phyloP scores from a whole-genome alignment of 2,113 vertebrate genomes.

The Dicaeum eximium region DNA sequence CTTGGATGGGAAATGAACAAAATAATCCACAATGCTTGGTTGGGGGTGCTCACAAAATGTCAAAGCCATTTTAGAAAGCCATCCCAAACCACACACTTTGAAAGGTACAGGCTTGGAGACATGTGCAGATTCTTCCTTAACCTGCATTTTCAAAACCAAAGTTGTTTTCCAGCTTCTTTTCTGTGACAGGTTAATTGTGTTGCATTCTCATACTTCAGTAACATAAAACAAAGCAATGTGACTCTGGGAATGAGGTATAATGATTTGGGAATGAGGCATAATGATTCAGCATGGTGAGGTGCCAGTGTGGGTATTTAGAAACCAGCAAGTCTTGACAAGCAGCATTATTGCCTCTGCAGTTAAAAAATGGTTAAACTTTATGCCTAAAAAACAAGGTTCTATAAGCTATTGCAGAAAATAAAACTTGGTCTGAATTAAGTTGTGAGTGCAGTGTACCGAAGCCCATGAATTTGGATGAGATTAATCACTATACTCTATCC shows the following conservation, averaged over 20 bases:
- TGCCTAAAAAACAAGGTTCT: background rate
- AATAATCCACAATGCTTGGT: constrained; percentile 49
- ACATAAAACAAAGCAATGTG: background rate
- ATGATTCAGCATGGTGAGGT: background rate
- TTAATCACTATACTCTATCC: background rate
- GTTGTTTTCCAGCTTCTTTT: constrained; percentile 55
- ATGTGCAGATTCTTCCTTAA: constrained; percentile 45
- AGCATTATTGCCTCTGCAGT: background rate
- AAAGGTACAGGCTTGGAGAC: constrained; percentile 27
- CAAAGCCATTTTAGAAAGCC: constrained; percentile 50
- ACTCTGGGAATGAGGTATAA: background rate
- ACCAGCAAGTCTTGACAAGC: background rate
- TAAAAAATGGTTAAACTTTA: background rate
- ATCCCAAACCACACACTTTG: constrained; percentile 21
- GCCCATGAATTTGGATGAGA: background rate
- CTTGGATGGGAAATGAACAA: constrained; percentile 56
- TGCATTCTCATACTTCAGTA: constrained; percentile 21
- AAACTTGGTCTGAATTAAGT: background rate
- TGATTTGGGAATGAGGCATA: background rate
- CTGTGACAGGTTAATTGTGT: constrained; percentile 45
- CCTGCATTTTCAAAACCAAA: constrained; percentile 42
- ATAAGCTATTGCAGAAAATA: background rate
- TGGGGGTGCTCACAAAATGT: constrained; percentile 53
- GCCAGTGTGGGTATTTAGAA: background rate
- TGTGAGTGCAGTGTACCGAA: background rate